Evolutionary conservation across 1,140 invertebrate species (phyloP).

Genomic region (Stegodyphus dumicola): DNA sequence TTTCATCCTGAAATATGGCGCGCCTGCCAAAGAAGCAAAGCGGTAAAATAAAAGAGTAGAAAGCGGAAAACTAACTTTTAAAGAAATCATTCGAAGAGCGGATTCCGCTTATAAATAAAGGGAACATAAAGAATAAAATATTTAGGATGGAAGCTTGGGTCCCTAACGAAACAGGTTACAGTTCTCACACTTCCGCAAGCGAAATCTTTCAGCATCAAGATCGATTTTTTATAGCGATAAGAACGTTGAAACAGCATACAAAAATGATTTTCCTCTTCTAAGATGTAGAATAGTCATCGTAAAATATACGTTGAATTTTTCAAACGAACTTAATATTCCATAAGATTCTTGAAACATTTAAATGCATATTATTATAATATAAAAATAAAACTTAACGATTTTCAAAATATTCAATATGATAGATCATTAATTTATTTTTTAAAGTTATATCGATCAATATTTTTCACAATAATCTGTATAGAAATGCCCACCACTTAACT

Average conservation of each 20-base stretch:
- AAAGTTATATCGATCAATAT: too few relatives aligned
- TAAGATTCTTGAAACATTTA: neutral
- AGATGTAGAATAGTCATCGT: neutral
- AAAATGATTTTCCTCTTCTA: neutral
- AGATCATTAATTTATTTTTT: too few relatives aligned
- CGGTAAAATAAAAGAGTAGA: slow-evolving; percentile 41
- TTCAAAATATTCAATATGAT: neutral
- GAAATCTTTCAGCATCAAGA: too few relatives aligned
- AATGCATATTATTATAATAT: too few relatives aligned
- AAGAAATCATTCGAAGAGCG: slow-evolving; percentile 16
- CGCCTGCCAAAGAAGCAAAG: slow-evolving; percentile 20
- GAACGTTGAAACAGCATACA: neutral
- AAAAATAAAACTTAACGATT: neutral
- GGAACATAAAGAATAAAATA: neutral
- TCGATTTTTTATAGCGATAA: too few relatives aligned
- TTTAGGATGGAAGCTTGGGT: neutral
- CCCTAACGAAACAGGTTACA: neutral
- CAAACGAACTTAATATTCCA: neutral
- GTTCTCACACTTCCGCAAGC: too few relatives aligned
- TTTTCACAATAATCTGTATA: too few relatives aligned
- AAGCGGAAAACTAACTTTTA: slow-evolving; percentile 37
- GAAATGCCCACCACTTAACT: too few relatives aligned
- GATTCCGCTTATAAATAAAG: neutral
- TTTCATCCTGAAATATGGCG: slow-evolving; percentile 56
- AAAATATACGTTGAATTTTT: neutral